A percentile compares a stretch with the other conserved stretches of the same genome.
These are phyloP conservation scores for Clarias laeviceps DNA, from an alignment of 2,797 vertebrate genomes.

Conservation along the genomic window DNA sequence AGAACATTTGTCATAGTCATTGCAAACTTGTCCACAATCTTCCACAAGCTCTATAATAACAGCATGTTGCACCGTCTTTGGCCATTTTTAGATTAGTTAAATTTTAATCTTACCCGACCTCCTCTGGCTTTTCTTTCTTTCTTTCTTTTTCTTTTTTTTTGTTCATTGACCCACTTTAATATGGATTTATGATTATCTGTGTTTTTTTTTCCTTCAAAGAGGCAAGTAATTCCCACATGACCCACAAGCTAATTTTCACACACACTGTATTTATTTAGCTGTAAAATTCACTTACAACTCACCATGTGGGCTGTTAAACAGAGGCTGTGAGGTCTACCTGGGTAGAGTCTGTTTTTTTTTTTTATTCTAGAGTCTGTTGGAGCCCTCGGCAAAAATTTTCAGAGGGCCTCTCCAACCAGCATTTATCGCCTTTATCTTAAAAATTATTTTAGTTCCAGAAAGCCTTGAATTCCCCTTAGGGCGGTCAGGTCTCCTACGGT, in stretches of 20 bases:
- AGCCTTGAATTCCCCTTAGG: no score
- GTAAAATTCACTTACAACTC: neutral
- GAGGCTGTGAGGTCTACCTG: neutral
- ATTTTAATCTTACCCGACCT: neutral
- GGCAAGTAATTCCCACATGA: conserved; percentile 18
- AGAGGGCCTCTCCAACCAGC: no score
- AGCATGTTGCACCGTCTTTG: neutral
- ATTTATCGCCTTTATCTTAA: no score
- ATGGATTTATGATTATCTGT: neutral
- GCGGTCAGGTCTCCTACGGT: no score
- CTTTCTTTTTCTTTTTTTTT: neutral
- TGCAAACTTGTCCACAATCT: neutral
- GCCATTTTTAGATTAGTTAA: neutral
- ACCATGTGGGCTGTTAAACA: neutral
- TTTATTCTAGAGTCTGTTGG: no score
- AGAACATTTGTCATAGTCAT: neutral
- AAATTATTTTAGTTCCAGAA: no score
- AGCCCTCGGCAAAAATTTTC: no score
- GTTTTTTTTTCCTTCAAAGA: neutral
- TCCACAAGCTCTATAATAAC: neutral
- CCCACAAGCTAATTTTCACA: conserved; percentile 1
- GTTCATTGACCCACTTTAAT: neutral
- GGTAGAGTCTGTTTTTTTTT: no score
- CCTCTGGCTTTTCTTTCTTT: neutral
- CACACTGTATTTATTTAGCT: conserved; percentile 1